Conservation (phyloP, 2,888 invertebrate species). For the Harpagoxenus sublaevis region DNA sequence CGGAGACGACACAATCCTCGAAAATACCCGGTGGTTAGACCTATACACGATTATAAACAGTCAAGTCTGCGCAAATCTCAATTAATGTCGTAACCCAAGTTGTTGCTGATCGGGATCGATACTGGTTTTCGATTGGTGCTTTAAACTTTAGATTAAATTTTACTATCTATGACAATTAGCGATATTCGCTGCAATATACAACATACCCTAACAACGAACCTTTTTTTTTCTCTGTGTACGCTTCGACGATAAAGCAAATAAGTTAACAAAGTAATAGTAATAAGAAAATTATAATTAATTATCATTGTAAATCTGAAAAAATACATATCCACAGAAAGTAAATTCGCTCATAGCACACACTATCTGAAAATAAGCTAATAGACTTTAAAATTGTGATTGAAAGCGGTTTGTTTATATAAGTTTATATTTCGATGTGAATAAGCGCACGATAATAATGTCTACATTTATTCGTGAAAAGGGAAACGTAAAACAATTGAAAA, state of each 20-base stretch:
- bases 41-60: not conserved
- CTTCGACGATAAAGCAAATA: slow-evolving; percentile 37
- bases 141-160: not conserved
- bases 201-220: not conserved
- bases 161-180: not conserved
- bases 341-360: not conserved
- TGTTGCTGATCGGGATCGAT: not conserved
- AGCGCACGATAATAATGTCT: not conserved
- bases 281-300: not conserved
- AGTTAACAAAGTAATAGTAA: not conserved
- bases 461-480: not conserved
- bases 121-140: too few species aligned
- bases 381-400: not conserved
- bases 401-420: not conserved
- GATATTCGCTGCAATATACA: not conserved
- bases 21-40: not conserved
- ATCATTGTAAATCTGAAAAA: not conserved
- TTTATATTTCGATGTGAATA: not conserved
- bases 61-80: not conserved
- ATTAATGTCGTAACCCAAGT: not conserved
- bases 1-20: not conserved
- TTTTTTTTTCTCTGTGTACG: not conserved
- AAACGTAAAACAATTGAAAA: slow-evolving; percentile 8
- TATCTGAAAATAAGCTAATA: not conserved
- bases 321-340: not conserved